Evolutionary conservation across 2,797 vertebrate genomes (phyloP).

Genomic region (Parauchenoglanis punctatus): DNA sequence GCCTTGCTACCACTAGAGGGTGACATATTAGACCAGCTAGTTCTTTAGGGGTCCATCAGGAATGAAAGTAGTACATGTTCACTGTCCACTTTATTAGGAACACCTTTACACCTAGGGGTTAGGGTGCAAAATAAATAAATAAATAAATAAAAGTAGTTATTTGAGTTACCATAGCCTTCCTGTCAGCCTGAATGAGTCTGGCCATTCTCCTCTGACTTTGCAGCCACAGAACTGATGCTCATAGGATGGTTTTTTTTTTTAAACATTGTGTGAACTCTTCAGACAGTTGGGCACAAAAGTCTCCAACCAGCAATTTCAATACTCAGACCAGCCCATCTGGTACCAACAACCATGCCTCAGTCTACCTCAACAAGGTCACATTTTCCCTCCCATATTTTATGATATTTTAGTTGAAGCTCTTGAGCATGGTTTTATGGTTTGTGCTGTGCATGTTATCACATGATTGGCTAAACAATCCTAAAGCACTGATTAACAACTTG

Average conservation of each 20-base stretch:
- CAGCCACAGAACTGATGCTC: neutral
- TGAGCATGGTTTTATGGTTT: neutral
- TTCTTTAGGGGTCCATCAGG: neutral
- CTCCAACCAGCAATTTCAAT: neutral
- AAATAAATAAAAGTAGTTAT: neutral
- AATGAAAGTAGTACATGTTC: neutral
- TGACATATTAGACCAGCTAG: neutral
- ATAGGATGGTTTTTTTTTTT: neutral
- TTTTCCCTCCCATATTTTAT: neutral
- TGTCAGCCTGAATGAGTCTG: neutral
- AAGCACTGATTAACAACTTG: too few species aligned
- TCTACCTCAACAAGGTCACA: too few species aligned
- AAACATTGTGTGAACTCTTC: neutral
- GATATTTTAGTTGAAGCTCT: neutral
- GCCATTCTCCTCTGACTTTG: neutral
- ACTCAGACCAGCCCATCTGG: neutral
- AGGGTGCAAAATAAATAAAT: neutral
- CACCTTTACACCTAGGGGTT: too few species aligned
- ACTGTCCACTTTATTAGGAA: conserved; percentile 1
- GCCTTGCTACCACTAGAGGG: conserved; percentile 35
- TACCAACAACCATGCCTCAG: neutral
- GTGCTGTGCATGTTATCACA: neutral
- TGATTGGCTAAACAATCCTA: neutral
- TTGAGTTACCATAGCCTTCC: neutral
- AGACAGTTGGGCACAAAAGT: neutral